Evolutionary conservation across 1,140 invertebrate species (phyloP).

Genomic region (Drosophila fuyamai): DNA sequence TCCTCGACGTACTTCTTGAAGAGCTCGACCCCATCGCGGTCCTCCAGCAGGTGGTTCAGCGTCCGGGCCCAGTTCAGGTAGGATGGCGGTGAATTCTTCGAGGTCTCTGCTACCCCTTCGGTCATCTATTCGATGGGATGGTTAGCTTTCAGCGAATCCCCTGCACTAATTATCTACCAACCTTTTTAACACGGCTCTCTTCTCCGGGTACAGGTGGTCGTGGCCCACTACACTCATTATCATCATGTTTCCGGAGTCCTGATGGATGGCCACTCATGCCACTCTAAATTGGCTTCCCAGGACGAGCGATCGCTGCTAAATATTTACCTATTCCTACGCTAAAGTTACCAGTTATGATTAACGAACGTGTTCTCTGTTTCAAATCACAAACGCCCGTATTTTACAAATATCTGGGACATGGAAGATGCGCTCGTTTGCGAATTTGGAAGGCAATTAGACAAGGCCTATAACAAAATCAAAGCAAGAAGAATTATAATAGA

Average conservation of each 20-base stretch:
- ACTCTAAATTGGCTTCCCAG: constrained; percentile 62
- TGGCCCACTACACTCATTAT: constrained; percentile 85
- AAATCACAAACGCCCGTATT: constrained; percentile 83
- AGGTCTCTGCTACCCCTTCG: constrained; percentile 85
- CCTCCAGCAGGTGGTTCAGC: constrained; percentile 91
- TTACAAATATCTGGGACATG: constrained; percentile 82
- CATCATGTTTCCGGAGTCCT: constrained; percentile 83
- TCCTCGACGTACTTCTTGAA: constrained; percentile 93
- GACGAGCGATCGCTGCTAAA: constrained; percentile 41
- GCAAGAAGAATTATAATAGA: background rate
- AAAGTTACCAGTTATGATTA: constrained; percentile 54
- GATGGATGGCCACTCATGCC: constrained; percentile 83
- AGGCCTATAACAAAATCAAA: constrained; percentile 66
- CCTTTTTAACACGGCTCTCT: constrained; percentile 84
- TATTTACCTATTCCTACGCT: constrained; percentile 61
- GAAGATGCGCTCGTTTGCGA: constrained; percentile 78
- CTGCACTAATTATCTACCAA: constrained; percentile 2
- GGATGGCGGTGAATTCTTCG: constrained; percentile 88
- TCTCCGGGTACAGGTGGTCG: constrained; percentile 85
- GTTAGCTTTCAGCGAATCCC: background rate
- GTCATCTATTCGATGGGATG: constrained; percentile 66
- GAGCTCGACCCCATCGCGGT: constrained; percentile 93
- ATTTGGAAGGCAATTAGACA: constrained; percentile 84
- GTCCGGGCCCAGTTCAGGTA: constrained; percentile 95
- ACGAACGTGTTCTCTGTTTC: constrained; percentile 58